Evolutionary conservation across 2,888 invertebrate genomes (phyloP).

Genomic region (Lydus trimaculatus): DNA sequence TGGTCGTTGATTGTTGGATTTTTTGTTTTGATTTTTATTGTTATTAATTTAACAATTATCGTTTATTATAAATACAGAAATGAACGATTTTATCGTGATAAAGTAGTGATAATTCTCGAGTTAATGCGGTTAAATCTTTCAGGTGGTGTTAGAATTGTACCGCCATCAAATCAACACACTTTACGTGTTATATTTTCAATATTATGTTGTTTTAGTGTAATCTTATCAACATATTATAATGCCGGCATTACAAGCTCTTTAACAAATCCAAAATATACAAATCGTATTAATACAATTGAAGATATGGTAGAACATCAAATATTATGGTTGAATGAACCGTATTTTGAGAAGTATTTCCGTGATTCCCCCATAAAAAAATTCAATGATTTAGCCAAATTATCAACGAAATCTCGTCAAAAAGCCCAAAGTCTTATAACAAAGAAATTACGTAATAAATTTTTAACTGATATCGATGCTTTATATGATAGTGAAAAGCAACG

Average conservation of each 20-base stretch:
- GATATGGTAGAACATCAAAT: constrained; percentile 38
- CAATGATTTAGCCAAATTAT: background rate
- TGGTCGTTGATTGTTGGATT: constrained; percentile 19
- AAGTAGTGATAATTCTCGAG: background rate
- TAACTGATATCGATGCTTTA: constrained; percentile 1
- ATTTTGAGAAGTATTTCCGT: constrained; percentile 17
- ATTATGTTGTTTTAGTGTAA: constrained; percentile 27
- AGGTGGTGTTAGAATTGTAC: constrained; percentile 5
- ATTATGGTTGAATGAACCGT: constrained; percentile 32
- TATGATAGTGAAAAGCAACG: background rate
- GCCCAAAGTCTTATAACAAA: background rate
- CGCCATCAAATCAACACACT: constrained; percentile 7
- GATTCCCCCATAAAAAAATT: background rate
- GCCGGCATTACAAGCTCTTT: constrained; percentile 38
- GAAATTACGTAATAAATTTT: background rate
- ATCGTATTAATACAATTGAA: constrained; percentile 32
- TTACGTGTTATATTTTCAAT: constrained; percentile 26
- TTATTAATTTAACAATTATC: background rate
- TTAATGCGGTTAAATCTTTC: background rate
- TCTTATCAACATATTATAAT: constrained; percentile 37
- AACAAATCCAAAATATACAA: constrained; percentile 36
- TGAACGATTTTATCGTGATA: background rate
- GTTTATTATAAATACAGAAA: background rate
- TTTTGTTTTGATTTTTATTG: constrained; percentile 2
- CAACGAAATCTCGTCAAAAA: background rate